Evolutionary conservation across 2,888 invertebrate species (phyloP), one percentile per base, ranked within the genome.

Genomic region (Bibio marci): DNA sequence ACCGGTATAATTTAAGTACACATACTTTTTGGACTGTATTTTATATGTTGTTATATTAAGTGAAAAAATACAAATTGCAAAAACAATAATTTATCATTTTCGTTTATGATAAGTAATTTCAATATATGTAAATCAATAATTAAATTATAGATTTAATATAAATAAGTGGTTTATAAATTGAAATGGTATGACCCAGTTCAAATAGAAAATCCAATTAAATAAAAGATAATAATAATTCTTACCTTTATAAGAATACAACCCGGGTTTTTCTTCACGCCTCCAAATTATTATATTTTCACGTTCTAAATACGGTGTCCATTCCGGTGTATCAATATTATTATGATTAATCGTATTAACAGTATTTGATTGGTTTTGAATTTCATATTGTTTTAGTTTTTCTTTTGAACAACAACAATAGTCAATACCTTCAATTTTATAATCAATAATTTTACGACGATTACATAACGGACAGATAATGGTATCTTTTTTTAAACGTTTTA

Each of bases 231-330:
- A 35, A 35, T 28, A 42, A 14, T 36, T 37, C 11, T 42, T 46
- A 63, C 74, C 70, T 72, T 87, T 88, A 53, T 88, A 88, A 13
- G 82, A 76, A 52, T 72, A 87, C 27, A 81, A 63, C 2, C 82
- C 80, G 0, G 69, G 65, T 34, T 70, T 66, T 48, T 77, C 75
- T 51, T 77, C 72, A 47, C 74, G 75, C 42, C 80, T 66, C 88
- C 88, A 90, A 28, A 88, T 77, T 12, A 83, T 65, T 52, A 86
- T 73, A 51, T 85, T 80, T 38, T 78, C 69, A 12, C 80, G 72
- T 52, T 83, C 81, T 49, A 87, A 72, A 52, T 80, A 88, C 0
- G 83, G 80, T 38, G 69, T 65, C 88, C 85, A 85, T 13, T 73
- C 8, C 4, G 22, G 8, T 4, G 22, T 22, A 22, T 22, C 22